phyloP scores from a whole-genome alignment of 2,888 invertebrate species.

The Cenopis cana region DNA sequence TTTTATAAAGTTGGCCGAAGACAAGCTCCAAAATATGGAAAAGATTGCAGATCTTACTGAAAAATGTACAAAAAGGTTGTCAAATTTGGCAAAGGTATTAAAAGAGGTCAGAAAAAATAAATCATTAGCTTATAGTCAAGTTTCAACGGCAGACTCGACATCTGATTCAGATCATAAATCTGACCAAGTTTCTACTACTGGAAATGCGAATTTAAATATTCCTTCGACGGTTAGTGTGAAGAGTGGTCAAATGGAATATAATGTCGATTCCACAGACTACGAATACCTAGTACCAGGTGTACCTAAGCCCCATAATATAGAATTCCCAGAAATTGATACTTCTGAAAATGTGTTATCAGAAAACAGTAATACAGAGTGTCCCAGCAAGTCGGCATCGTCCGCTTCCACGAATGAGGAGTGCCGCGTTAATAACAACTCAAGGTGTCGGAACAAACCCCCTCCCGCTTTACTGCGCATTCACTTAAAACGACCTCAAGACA shows the following conservation, averaged over 20 bases:
- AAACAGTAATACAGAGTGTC: conserved; percentile 13
- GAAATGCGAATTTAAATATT: conserved; percentile 46
- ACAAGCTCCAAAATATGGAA: conserved; percentile 79
- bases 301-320: conserved; percentile 63
- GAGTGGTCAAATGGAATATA: conserved; percentile 45
- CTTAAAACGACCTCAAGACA: conserved; percentile 67
- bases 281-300: conserved; percentile 66
- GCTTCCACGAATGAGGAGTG: conserved; percentile 11
- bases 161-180: conserved; percentile 69
- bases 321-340: conserved; percentile 45
- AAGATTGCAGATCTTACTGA: conserved; percentile 80
- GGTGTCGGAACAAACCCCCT: conserved; percentile 69
- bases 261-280: conserved; percentile 52
- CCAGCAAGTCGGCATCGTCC: not conserved
- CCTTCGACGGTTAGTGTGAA: conserved; percentile 43
- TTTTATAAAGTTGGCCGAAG: conserved; percentile 72
- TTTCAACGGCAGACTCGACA: conserved; percentile 68
- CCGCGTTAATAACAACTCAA: conserved; percentile 46
- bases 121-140: conserved; percentile 71
- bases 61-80: conserved; percentile 78
- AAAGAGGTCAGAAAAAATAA: conserved; percentile 80
- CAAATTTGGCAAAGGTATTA: conserved; percentile 76
- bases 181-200: conserved; percentile 53
- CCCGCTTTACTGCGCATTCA: conserved; percentile 72
- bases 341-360: not conserved